Base-by-base conservation (phyloP, 2,113 vertebrate species). In the Paratilapia polleni region DNA sequence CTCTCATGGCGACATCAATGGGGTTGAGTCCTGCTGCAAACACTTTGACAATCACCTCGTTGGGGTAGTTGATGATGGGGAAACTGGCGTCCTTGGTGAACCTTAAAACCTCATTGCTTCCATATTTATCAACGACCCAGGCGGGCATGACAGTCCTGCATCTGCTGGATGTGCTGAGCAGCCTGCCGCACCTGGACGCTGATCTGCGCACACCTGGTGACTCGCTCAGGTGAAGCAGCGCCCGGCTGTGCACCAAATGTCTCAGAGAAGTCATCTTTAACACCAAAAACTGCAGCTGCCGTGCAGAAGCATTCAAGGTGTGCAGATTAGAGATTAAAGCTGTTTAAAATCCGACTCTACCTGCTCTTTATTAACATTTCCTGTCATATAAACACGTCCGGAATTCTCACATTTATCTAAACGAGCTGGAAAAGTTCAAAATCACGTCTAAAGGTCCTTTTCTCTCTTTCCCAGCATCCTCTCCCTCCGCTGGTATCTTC, bases 51-150 rank as follows among this genome's bases (percentile, higher is more conserved):
- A 99, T 95, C 17, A 99, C 97, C 93, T 99, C 98, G 92, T 99
- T 99, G 5, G 98, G 98, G 77, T 97, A 98, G 79, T 94, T 81
- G 85, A 99, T 96, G 73, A 95, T 4, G 20, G 98, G 98, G 74
- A 99, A 93, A 41, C 83, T 60, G 90, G 97, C 97, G 24, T 97
- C 95, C 81, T 87, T 93, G 11, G 94, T 97, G 89, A 97, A 97
- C 6, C 98, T 95, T 60, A 99, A 88, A 58, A 97, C 97, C 0
- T 97, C 97, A 79, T 97, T 98, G 61, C 84, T 84, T 49, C 98
- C 98, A 31, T 99, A 99, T 58, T 92, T 94, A 87, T 99, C 97
- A 60, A 99, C 97, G 57, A 99, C 97, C 98, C 98, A 99, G 6
- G 98, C 97, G 1, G 97, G 96, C 98, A 99, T 99, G 1, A 96